Conservation (phyloP, 2,797 vertebrate genomes). For the Serranus cabrilla region DNA sequence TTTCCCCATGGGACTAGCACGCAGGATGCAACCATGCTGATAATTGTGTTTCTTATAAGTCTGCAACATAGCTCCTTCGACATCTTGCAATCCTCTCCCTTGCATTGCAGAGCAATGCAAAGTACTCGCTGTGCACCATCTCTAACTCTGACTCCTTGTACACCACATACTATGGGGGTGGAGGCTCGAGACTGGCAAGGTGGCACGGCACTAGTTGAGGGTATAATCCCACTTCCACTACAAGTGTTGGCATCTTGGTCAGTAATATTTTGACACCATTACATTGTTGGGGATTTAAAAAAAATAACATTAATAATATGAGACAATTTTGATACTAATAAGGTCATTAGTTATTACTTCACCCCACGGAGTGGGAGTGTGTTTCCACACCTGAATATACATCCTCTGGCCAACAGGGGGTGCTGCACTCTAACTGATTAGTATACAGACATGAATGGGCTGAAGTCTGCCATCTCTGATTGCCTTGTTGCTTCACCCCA, state of each 20-base stretch:
- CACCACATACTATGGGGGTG: constrained; percentile 46
- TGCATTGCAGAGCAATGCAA: constrained; percentile 38
- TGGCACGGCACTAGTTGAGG: constrained; percentile 15
- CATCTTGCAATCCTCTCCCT: constrained; percentile 40
- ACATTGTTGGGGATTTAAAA: neutral
- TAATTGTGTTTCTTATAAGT: constrained; percentile 53
- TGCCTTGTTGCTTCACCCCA: too few species aligned
- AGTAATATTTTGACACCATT: constrained; percentile 15
- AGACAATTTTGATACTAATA: neutral
- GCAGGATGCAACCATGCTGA: constrained; percentile 53
- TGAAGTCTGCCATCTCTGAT: too few species aligned
- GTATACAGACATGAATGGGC: too few species aligned
- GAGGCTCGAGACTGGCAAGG: constrained; percentile 38
- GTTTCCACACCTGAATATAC: too few species aligned
- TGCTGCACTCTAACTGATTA: too few species aligned
- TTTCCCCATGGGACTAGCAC: constrained; percentile 50
- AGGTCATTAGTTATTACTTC: too few species aligned
- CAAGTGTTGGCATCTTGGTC: constrained; percentile 15
- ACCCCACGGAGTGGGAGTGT: too few species aligned
- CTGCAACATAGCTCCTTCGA: constrained; percentile 48
- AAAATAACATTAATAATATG: neutral
- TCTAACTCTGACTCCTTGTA: constrained; percentile 55
- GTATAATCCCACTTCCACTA: neutral
- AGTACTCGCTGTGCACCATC: constrained; percentile 34
- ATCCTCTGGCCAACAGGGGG: too few species aligned